Conservation (phyloP, 2,888 invertebrate genomes). For the Macrophya alboannulata region DNA sequence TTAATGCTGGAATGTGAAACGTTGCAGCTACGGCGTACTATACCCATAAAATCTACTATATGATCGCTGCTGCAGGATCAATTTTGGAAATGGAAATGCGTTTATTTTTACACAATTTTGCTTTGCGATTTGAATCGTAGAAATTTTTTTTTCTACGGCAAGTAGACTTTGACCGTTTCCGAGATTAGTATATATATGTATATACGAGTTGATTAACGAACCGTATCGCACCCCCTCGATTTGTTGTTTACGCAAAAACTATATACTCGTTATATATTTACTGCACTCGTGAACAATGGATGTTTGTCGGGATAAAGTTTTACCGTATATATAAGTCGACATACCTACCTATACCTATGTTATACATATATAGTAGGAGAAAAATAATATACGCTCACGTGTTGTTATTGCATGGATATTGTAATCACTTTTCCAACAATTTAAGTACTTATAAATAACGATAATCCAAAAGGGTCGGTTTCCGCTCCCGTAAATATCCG, state of each 20-base stretch:
- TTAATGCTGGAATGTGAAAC: neutral
- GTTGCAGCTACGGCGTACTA: neutral
- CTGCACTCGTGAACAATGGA: neutral
- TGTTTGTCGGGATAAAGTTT: neutral
- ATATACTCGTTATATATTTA: neutral
- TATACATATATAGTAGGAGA: too few relatives aligned
- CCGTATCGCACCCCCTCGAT: neutral
- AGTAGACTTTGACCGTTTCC: neutral
- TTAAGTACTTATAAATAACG: neutral
- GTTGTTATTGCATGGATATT: constrained; percentile 24
- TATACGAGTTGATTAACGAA: neutral
- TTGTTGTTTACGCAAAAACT: constrained; percentile 2
- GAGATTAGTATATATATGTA: neutral
- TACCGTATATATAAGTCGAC: neutral
- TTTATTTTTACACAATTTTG: neutral
- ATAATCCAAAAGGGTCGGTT: constrained; percentile 40
- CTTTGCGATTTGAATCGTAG: neutral
- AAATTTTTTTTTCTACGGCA: neutral
- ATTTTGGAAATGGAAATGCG: neutral
- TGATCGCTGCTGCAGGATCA: neutral
- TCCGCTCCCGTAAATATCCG: neutral
- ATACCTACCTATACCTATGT: too few relatives aligned
- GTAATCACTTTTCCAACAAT: constrained; percentile 5
- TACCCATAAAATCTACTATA: neutral
- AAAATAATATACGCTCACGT: neutral